Base-by-base conservation (phyloP, 2,797 vertebrate genomes). In the Carduelis carduelis region DNA sequence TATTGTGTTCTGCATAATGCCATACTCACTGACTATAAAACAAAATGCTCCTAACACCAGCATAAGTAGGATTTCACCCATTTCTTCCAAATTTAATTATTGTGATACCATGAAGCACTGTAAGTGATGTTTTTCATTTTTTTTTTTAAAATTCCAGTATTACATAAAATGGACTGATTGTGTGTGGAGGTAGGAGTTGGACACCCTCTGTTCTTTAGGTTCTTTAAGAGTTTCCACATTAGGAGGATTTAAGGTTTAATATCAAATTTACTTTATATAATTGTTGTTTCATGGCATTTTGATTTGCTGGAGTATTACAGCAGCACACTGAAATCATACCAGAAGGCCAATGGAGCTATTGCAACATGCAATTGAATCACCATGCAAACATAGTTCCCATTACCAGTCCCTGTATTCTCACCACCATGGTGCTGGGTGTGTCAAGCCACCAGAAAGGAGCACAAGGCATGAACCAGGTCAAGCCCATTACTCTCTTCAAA, bases 371-470 rank as follows among this genome's bases (percentile, higher is more conserved):
- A 7, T 2, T 41, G 37, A 56, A 64, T 49, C 52, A 55, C 19
- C 6, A 57, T 3, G 7, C n/a, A 70, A 55, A 86, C 10, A 17
- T 8, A 3, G 26, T 35, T n/a, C 27, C 24, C 35, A 8, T 57
- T 30, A 23, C 12, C 39, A 49, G 9, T n/a, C 14, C 50, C 37
- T 49, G 3, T 19, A 53, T 4, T 6, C 39, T 57, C 27, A 74
- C 21, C 22, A 61, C 10, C 7, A 4, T 13, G 43, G 35, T 22
- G 14, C 35, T n/a, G 30, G 18, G 21, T 0, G 0, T 14, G 30
- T 18, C 44, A 55, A 55, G 32, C 14, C 47, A 35, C 39, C 2
- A 11, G 22, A 53, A 81, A 63, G 32, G 12, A 61, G 27, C 8
- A 50, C 0, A 6, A 52, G 3, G 11, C 7, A 27, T 72, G 44